Evolutionary conservation across 1,140 invertebrate species (phyloP).

Genomic region (Leptestheria dahalacensis): DNA sequence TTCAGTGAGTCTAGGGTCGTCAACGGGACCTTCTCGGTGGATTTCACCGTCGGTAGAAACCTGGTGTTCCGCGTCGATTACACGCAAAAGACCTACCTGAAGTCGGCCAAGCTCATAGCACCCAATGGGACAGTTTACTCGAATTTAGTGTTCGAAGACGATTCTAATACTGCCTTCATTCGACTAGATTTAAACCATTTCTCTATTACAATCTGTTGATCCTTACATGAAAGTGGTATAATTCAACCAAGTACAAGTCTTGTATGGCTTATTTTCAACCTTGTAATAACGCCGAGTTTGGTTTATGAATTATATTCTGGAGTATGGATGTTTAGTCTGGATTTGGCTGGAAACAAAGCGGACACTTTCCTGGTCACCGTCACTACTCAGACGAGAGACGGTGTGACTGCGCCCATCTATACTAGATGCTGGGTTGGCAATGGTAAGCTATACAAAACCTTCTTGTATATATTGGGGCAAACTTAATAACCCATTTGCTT

Average conservation of each 20-base stretch:
- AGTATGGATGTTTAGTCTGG: background rate
- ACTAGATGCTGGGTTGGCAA: background rate
- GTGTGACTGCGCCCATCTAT: background rate
- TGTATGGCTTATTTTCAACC: too few relatives aligned
- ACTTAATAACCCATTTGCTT: too few relatives aligned
- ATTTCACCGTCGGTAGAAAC: conserved; percentile 10
- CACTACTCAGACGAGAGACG: background rate
- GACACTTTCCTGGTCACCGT: background rate
- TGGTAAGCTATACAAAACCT: too few relatives aligned
- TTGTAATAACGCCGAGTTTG: too few relatives aligned
- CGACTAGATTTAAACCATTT: background rate
- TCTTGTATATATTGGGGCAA: too few relatives aligned
- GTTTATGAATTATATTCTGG: background rate
- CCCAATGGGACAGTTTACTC: conserved; percentile 1
- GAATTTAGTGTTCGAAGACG: background rate
- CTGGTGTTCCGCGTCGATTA: conserved; percentile 12
- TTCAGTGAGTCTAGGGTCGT: background rate
- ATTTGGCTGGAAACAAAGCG: background rate
- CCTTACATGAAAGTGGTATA: background rate
- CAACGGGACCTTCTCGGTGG: conserved; percentile 2
- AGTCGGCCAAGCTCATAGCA: background rate
- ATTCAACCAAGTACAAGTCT: background rate
- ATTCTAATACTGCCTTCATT: background rate
- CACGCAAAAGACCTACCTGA: conserved; percentile 7
- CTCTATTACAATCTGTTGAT: background rate